Conservation (phyloP, 1,140 invertebrate genomes). For the Drosophila jambulina region DNA sequence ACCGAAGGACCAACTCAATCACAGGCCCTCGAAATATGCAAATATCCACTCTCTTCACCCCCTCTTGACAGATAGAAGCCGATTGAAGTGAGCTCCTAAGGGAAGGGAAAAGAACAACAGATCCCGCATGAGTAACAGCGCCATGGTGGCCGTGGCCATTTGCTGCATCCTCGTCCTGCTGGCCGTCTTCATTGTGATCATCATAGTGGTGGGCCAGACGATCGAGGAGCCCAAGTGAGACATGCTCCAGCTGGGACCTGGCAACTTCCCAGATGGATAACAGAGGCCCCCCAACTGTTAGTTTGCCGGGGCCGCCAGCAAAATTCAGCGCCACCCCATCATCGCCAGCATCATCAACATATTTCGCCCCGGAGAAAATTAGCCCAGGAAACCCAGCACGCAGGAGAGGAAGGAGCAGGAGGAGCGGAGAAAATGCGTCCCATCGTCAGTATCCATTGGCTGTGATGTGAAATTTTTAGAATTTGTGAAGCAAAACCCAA, state of each 20-base stretch:
- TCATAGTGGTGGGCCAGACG: conserved; percentile 91
- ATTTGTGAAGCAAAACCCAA: conserved; percentile 59
- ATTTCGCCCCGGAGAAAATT: conserved; percentile 15
- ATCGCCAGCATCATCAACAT: conserved; percentile 32
- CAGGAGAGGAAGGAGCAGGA: conserved; percentile 3
- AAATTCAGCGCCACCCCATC: conserved; percentile 23
- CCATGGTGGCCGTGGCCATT: conserved; percentile 91
- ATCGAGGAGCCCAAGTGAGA: conserved; percentile 87
- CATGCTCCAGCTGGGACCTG: conserved; percentile 85
- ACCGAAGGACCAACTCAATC: conserved; percentile 29
- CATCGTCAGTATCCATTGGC: conserved; percentile 84
- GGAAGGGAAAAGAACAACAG: not conserved
- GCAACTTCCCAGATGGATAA: conserved; percentile 85
- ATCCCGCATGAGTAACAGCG: conserved; percentile 83
- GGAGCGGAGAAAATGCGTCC: conserved; percentile 57
- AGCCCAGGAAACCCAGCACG: conserved; percentile 20
- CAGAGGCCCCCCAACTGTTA: conserved; percentile 80
- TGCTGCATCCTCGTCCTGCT: conserved; percentile 91
- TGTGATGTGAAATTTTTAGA: conserved; percentile 83
- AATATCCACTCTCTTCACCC: conserved; percentile 34
- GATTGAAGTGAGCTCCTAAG: conserved; percentile 19
- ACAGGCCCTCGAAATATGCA: conserved; percentile 44
- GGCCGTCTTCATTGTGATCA: conserved; percentile 91
- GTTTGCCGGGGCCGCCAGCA: conserved; percentile 41
- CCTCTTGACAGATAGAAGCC: conserved; percentile 18